Evolutionary conservation across 1,140 invertebrate species (phyloP).

Genomic region (Matsumurasca onukii): DNA sequence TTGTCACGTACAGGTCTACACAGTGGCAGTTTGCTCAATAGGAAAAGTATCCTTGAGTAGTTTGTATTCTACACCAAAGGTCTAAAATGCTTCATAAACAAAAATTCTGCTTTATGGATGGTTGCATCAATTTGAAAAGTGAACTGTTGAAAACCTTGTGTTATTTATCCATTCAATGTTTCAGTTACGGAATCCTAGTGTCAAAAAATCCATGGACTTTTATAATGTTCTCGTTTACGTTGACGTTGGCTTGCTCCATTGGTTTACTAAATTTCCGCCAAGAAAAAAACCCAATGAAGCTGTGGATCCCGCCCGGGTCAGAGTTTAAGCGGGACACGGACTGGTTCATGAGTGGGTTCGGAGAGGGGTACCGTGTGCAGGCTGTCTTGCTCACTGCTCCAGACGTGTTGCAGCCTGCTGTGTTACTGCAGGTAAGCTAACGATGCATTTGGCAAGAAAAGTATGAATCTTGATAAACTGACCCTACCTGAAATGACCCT

Average conservation of each 20-base stretch:
- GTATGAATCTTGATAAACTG: too few species aligned
- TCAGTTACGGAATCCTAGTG: slow-evolving; percentile 52
- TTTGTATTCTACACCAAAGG: background rate
- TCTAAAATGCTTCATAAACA: background rate
- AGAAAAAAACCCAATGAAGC: slow-evolving; percentile 66
- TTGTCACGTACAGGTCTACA: background rate
- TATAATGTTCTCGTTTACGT: slow-evolving; percentile 53
- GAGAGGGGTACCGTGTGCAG: slow-evolving; percentile 61
- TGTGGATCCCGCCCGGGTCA: slow-evolving; percentile 69
- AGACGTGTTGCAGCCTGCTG: slow-evolving; percentile 62
- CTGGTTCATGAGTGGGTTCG: slow-evolving; percentile 69
- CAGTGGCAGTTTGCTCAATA: background rate
- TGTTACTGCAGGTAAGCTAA: slow-evolving; percentile 50
- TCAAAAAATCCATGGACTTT: slow-evolving; percentile 55
- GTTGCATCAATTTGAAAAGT: background rate
- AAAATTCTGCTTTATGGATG: background rate
- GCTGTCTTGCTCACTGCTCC: slow-evolving; percentile 61
- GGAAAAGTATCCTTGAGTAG: background rate
- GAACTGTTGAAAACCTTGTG: background rate
- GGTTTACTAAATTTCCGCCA: slow-evolving; percentile 60
- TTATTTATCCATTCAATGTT: slow-evolving; percentile 43
- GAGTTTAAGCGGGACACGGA: slow-evolving; percentile 67
- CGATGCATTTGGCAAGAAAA: too few species aligned
- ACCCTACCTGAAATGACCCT: background rate
- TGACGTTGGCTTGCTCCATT: slow-evolving; percentile 53